Evolutionary conservation across 1,140 invertebrate species (phyloP).

Genomic region (Leptinotarsa undecemlineata): DNA sequence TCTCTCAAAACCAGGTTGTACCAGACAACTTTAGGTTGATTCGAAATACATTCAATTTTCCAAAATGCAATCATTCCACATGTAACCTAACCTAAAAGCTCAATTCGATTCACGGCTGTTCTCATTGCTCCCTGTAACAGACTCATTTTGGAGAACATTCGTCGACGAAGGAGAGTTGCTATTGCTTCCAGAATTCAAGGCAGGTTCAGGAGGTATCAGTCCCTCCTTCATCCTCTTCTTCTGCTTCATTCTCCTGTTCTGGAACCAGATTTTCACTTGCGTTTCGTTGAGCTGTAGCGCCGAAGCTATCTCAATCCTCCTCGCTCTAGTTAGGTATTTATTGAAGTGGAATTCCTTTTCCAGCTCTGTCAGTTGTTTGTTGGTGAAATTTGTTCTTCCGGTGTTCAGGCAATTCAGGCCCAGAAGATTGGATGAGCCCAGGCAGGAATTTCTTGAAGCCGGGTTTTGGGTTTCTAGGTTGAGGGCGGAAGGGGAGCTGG

Average conservation of each 20-base stretch:
- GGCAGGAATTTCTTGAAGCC: slow-evolving; percentile 44
- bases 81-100: slow-evolving; percentile 29
- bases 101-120: slow-evolving; percentile 67
- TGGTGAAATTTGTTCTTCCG: slow-evolving; percentile 96
- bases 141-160: slow-evolving; percentile 48
- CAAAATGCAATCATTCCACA: too few species aligned
- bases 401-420: slow-evolving; percentile 68
- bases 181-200: slow-evolving; percentile 43
- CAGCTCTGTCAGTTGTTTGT: slow-evolving; percentile 97
- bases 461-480: slow-evolving; percentile 47
- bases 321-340: slow-evolving; percentile 94
- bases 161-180: slow-evolving; percentile 55
- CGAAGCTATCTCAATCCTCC: slow-evolving; percentile 96
- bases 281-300: slow-evolving; percentile 96
- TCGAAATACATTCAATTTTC: too few species aligned
- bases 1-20: too few species aligned
- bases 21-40: too few species aligned
- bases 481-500: slow-evolving; percentile 31
- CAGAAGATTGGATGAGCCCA: slow-evolving; percentile 53
- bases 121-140: slow-evolving; percentile 61
- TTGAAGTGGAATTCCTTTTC: slow-evolving; percentile 99
- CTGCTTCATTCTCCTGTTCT: slow-evolving; percentile 91
- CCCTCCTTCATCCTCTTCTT: slow-evolving; percentile 93
- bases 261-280: slow-evolving; percentile 92
- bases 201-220: slow-evolving; percentile 67